phyloP scores from a whole-genome alignment of 2,888 invertebrate species.

The Xestia c-nigrum region DNA sequence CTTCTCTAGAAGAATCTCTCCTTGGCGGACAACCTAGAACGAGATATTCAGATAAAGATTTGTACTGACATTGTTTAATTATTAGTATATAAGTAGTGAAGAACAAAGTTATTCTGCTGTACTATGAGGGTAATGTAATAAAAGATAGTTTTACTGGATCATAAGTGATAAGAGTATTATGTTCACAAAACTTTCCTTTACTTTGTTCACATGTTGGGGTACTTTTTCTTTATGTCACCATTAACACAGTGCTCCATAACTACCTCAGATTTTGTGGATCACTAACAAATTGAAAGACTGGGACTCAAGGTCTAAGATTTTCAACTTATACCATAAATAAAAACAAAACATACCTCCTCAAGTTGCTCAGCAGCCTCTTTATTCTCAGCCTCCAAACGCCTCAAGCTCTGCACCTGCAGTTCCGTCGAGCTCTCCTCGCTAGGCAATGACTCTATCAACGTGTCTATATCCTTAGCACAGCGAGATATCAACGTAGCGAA shows the following conservation, averaged over 20 bases:
- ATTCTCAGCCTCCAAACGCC: slow-evolving; percentile 96
- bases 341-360: slow-evolving; percentile 90
- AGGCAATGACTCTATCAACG: slow-evolving; percentile 98
- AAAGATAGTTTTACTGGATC: background rate
- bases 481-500: slow-evolving; percentile 98
- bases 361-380: slow-evolving; percentile 97
- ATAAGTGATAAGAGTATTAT: background rate
- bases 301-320: background rate
- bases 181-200: background rate
- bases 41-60: background rate
- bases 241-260: background rate
- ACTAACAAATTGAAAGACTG: background rate
- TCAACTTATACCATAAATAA: background rate
- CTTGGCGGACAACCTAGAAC: slow-evolving; percentile 94
- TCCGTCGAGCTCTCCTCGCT: slow-evolving; percentile 99
- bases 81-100: background rate
- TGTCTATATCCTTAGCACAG: slow-evolving; percentile 99
- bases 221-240: background rate
- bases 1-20: slow-evolving; percentile 96
- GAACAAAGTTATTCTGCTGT: background rate
- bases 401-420: slow-evolving; percentile 95
- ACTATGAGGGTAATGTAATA: background rate
- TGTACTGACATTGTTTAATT: background rate
- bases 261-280: background rate
- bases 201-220: background rate